Conservation (phyloP, 2,888 invertebrate genomes). For the Thalpophila matura region DNA sequence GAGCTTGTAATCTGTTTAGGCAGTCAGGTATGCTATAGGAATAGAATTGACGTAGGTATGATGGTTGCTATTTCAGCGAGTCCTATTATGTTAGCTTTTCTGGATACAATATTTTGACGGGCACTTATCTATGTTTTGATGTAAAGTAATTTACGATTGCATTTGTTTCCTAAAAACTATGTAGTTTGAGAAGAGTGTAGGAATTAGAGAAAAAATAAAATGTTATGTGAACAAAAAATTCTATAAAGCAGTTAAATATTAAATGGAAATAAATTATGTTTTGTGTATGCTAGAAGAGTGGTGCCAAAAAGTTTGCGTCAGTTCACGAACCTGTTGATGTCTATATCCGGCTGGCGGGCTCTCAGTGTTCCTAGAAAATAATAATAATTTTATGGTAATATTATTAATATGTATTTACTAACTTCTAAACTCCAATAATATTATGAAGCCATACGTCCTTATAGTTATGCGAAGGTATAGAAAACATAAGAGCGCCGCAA, state of each 20-base stretch:
- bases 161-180: constrained; percentile 14
- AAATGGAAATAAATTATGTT: not conserved
- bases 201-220: not conserved
- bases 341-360: constrained; percentile 77
- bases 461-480: not conserved
- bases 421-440: not conserved
- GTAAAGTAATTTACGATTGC: constrained; percentile 33
- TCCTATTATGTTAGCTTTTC: constrained; percentile 59
- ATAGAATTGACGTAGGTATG: constrained; percentile 79
- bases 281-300: constrained; percentile 14
- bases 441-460: not conserved
- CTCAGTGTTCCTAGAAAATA: constrained; percentile 76
- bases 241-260: not conserved
- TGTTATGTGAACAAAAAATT: not conserved
- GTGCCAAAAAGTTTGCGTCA: constrained; percentile 71
- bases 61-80: constrained; percentile 70
- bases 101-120: constrained; percentile 68
- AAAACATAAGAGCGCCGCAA: not conserved
- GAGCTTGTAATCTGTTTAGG: constrained; percentile 63
- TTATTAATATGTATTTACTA: not conserved
- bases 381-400: constrained; percentile 33
- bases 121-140: constrained; percentile 59
- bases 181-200: not conserved
- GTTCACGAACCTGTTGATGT: constrained; percentile 83
- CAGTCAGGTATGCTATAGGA: constrained; percentile 59